Conservation (phyloP, 2,113 vertebrate genomes). For the Penelope pileata region DNA sequence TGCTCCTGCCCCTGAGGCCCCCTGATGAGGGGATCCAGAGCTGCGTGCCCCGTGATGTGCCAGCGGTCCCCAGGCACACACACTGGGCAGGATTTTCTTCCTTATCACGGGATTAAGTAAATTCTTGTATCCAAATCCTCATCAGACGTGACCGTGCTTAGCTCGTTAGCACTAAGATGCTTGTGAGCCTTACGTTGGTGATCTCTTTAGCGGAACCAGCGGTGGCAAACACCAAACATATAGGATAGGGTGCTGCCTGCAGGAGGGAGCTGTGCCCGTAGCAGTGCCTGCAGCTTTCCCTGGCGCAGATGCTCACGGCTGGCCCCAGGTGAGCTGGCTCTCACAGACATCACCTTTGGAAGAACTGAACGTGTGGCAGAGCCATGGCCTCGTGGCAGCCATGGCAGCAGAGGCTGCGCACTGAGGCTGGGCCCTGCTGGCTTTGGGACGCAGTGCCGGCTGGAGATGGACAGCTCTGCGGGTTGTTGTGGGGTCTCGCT, state of each 20-base stretch:
- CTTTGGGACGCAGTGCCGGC: no score
- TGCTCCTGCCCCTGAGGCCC: neutral
- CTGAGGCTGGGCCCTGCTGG: no score
- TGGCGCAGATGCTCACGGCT: neutral
- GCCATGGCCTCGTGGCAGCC: no score
- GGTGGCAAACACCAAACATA: no score
- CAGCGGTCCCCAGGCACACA: neutral
- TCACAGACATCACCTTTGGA: neutral
- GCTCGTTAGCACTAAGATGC: neutral
- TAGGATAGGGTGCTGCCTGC: neutral
- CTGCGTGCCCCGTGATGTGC: fast-evolving
- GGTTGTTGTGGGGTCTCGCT: neutral
- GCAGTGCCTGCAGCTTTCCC: no score
- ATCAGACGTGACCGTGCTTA: neutral
- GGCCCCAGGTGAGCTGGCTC: neutral
- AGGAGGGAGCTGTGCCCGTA: no score
- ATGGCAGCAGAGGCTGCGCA: no score
- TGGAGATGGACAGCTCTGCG: neutral
- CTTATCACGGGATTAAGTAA: neutral
- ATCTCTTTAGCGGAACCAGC: neutral
- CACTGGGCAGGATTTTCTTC: neutral
- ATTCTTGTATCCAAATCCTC: neutral
- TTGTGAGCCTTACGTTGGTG: neutral
- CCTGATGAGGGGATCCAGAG: neutral
- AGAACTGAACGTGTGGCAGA: neutral